These are phyloP conservation scores for Chaetodon trifascialis DNA, from an alignment of 2,113 vertebrate species.

Conservation along the genomic window DNA sequence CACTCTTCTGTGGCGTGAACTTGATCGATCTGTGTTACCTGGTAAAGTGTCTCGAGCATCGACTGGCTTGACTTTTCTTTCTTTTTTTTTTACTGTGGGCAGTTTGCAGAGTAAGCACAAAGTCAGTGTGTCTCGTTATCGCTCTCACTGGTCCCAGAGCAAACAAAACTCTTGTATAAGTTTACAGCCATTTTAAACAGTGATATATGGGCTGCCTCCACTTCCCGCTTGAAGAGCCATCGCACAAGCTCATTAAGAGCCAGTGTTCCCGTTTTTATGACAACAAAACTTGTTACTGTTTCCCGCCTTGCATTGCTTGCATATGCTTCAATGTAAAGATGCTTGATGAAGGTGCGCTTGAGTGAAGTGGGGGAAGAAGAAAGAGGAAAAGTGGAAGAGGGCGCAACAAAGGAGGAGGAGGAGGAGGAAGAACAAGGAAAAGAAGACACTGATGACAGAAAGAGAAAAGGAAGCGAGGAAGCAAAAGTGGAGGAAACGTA, in stretches of 20 bases:
- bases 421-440: background rate
- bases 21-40: slow-evolving; percentile 35
- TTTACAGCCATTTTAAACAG: slow-evolving; percentile 66
- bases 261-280: slow-evolving; percentile 50
- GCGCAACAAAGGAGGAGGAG: background rate
- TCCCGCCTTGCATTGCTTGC: background rate
- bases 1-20: slow-evolving; percentile 33
- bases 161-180: slow-evolving; percentile 54
- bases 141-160: slow-evolving; percentile 11
- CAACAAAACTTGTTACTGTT: slow-evolving; percentile 21
- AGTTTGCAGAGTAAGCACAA: slow-evolving; percentile 38
- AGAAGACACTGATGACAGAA: background rate
- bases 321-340: slow-evolving; percentile 20
- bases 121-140: slow-evolving; percentile 37
- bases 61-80: slow-evolving; percentile 23
- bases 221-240: slow-evolving; percentile 20
- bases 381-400: background rate
- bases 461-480: too few relatives aligned
- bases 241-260: slow-evolving; percentile 60
- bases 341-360: slow-evolving; percentile 19
- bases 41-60: slow-evolving; percentile 38
- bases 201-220: slow-evolving; percentile 39
- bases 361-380: background rate
- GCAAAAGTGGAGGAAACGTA: slow-evolving; percentile 22
- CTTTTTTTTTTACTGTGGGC: background rate